Evolutionary conservation across 2,113 vertebrate genomes (phyloP).

Genomic region (Centrocercus urophasianus): DNA sequence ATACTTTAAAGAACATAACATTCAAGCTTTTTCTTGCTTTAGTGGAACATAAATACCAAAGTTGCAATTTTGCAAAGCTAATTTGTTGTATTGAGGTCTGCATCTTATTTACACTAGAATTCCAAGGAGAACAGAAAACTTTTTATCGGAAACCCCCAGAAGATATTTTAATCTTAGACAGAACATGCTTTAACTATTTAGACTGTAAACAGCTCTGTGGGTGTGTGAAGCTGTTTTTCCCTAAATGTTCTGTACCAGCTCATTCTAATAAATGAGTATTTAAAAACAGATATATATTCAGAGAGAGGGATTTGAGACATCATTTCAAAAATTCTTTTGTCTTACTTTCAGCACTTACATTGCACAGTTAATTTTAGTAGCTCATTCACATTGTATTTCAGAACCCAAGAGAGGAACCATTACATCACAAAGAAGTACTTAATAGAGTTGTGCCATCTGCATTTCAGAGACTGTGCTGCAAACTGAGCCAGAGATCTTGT

Average conservation of each 20-base stretch:
- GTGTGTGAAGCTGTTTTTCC: neutral
- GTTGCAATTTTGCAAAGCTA: neutral
- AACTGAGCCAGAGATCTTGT: neutral
- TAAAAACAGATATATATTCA: neutral
- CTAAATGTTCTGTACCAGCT: neutral
- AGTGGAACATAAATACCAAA: neutral
- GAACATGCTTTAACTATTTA: neutral
- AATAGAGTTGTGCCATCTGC: neutral
- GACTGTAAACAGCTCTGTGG: neutral
- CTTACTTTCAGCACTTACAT: neutral
- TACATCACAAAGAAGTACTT: conserved; percentile 41
- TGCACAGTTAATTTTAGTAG: conserved; percentile 29
- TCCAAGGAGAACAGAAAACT: neutral
- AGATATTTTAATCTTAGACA: neutral
- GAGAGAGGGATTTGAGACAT: neutral
- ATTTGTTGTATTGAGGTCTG: neutral
- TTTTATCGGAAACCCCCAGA: neutral
- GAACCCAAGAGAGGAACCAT: conserved; percentile 8
- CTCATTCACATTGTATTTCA: conserved; percentile 8
- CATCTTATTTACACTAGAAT: neutral
- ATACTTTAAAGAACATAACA: neutral
- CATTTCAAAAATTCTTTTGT: neutral
- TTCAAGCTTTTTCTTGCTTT: neutral
- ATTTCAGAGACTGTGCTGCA: conserved; percentile 13
- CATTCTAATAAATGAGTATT: neutral